These are phyloP conservation scores for Criorhina ranunculi DNA, from an alignment of 2,888 invertebrate species.

Conservation along the genomic window DNA sequence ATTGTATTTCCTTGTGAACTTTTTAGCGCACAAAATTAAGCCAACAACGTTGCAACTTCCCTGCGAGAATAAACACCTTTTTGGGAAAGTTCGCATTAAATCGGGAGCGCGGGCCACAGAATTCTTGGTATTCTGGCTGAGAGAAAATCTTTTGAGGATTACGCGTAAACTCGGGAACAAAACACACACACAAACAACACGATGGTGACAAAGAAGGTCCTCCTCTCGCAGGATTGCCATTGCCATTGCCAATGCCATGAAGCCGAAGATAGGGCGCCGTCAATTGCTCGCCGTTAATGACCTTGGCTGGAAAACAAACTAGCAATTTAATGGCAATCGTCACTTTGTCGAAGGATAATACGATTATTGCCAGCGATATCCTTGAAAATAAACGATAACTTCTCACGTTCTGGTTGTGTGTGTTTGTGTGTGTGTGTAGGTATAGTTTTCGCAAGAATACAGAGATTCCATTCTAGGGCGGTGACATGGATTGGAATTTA, in stretches of 20 bases:
- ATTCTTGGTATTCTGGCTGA: not conserved
- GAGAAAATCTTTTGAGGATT: constrained; percentile 41
- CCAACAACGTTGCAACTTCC: not conserved
- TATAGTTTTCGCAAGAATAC: not conserved
- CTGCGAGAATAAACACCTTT: not conserved
- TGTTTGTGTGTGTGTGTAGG: too few species aligned
- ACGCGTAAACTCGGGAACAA: constrained; percentile 1
- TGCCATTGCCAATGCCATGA: too few species aligned
- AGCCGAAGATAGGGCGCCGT: constrained; percentile 24
- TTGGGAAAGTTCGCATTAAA: constrained; percentile 29
- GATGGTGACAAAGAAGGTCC: not conserved
- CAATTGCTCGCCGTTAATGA: constrained; percentile 56
- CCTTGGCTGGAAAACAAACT: constrained; percentile 64
- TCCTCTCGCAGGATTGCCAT: constrained; percentile 4
- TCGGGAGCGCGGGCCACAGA: constrained; percentile 4
- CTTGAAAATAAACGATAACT: constrained; percentile 71
- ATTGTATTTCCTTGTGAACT: not conserved
- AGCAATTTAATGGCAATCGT: constrained; percentile 74
- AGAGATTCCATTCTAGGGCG: not conserved
- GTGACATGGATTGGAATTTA: constrained; percentile 21
- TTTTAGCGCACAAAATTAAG: constrained; percentile 25
- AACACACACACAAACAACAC: not conserved
- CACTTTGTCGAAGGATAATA: constrained; percentile 75
- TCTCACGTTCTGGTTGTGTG: constrained; percentile 53
- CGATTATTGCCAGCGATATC: constrained; percentile 73